Percentiles rank a stretch among this genome's conserved stretches.
Evolutionary conservation across 1,140 invertebrate genomes (phyloP).

Genomic region (Grapholita molesta): DNA sequence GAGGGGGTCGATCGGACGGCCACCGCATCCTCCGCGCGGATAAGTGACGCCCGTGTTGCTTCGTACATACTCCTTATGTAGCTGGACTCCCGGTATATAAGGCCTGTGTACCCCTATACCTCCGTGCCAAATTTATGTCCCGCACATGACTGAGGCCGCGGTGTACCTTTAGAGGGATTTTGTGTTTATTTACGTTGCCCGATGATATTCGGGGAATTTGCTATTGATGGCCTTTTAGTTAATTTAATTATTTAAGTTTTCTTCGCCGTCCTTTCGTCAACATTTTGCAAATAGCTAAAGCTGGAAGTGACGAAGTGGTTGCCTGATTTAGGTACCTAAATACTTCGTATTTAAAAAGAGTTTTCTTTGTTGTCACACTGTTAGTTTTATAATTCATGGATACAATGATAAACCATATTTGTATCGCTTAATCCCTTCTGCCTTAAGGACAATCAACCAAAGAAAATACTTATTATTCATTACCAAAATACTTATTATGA

Average conservation of each 20-base stretch:
- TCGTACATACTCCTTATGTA: conserved; percentile 70
- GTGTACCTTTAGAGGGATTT: conserved; percentile 75
- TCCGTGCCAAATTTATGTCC: conserved; percentile 77
- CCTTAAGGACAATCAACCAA: too few relatives aligned
- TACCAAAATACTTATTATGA: too few relatives aligned
- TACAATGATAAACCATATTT: too few relatives aligned
- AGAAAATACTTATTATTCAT: too few relatives aligned
- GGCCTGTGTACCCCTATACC: conserved; percentile 44
- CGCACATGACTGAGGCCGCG: conserved; percentile 77
- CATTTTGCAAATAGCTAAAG: neutral
- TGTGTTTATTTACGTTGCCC: conserved; percentile 71
- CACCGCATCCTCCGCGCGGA: conserved; percentile 75
- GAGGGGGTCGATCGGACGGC: conserved; percentile 61
- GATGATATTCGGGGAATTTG: conserved; percentile 73
- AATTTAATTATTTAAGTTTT: conserved; percentile 24
- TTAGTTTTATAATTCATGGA: too few relatives aligned
- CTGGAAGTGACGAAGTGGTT: too few relatives aligned
- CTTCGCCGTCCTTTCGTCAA: neutral
- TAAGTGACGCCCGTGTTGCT: conserved; percentile 76
- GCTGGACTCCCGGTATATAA: conserved; percentile 46
- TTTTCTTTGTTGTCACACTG: too few relatives aligned
- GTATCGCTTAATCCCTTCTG: too few relatives aligned
- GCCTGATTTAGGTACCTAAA: too few relatives aligned
- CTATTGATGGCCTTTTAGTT: conserved; percentile 63
- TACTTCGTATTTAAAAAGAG: too few relatives aligned